phyloP scores from a whole-genome alignment of 2,888 invertebrate species.

The Cantharis flavilabris region DNA sequence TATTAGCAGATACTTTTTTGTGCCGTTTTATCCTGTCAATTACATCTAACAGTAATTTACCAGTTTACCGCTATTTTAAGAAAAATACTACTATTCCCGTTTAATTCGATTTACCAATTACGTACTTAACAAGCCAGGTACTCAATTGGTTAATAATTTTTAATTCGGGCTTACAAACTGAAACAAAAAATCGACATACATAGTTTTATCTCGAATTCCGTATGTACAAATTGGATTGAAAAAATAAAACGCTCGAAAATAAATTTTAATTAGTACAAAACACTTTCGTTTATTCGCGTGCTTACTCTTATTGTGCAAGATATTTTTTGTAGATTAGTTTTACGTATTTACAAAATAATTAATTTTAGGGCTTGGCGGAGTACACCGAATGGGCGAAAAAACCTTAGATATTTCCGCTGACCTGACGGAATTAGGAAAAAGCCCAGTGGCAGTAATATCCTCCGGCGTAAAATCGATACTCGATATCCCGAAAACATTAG shows the following conservation, averaged over 20 bases:
- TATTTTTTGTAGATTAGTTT: not conserved
- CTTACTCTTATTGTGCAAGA: not conserved
- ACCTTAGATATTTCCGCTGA: slow-evolving; percentile 95
- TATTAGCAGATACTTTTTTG: not conserved
- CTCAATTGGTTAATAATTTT: not conserved
- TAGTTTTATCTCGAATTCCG: not conserved
- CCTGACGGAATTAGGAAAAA: slow-evolving; percentile 85
- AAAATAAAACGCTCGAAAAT: not conserved
- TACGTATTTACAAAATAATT: not conserved
- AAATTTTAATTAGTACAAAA: not conserved
- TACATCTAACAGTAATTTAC: not conserved
- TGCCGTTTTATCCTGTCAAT: not conserved
- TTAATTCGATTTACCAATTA: not conserved
- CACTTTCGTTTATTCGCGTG: not conserved
- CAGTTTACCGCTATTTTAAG: not conserved
- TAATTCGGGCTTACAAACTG: not conserved
- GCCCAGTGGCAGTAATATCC: slow-evolving; percentile 87
- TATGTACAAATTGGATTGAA: not conserved
- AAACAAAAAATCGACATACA: not conserved
- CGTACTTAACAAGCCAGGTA: not conserved
- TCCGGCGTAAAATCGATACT: slow-evolving; percentile 97
- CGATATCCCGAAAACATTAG: slow-evolving; percentile 91
- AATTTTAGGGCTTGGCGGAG: slow-evolving; percentile 77
- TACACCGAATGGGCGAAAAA: slow-evolving; percentile 86
- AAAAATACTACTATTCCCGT: not conserved